These are phyloP conservation scores for Tachypleus tridentatus DNA, from an alignment of 1,140 invertebrate genomes.

Conservation along the genomic window DNA sequence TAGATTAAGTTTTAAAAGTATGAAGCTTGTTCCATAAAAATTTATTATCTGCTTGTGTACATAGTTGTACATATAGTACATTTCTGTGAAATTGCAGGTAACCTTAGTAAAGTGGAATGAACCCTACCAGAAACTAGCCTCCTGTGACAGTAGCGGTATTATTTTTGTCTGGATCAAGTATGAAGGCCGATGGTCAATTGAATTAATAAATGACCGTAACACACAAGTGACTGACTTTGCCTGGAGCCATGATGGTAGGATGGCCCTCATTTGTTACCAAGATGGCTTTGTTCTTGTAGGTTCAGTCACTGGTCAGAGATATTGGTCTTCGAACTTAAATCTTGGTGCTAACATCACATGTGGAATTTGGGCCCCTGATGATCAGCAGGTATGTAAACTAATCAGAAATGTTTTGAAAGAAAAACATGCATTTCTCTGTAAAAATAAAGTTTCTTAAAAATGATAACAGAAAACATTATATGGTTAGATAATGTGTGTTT, in stretches of 20 bases:
- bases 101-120: conserved; percentile 97
- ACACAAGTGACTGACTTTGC: conserved; percentile 89
- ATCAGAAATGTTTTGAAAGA: background rate
- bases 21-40: background rate
- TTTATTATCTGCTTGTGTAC: conserved; percentile 6
- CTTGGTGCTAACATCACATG: conserved; percentile 85
- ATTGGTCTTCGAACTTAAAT: conserved; percentile 96
- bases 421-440: background rate
- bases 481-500: background rate
- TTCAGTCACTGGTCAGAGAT: conserved; percentile 89
- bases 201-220: conserved; percentile 94
- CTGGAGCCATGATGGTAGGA: conserved; percentile 96
- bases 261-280: conserved; percentile 97
- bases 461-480: too few relatives aligned
- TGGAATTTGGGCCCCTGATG: conserved; percentile 95
- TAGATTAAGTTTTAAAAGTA: too few relatives aligned
- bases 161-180: conserved; percentile 99
- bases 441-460: background rate
- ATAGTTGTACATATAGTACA: background rate
- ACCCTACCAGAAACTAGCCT: conserved; percentile 94
- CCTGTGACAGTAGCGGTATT: conserved; percentile 92
- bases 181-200: conserved; percentile 96
- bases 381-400: conserved; percentile 57
- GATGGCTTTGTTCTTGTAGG: conserved; percentile 94
- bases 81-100: conserved; percentile 49